phyloP scores from a whole-genome alignment of 2,888 invertebrate genomes.

The Chymomyza caudatula region DNA sequence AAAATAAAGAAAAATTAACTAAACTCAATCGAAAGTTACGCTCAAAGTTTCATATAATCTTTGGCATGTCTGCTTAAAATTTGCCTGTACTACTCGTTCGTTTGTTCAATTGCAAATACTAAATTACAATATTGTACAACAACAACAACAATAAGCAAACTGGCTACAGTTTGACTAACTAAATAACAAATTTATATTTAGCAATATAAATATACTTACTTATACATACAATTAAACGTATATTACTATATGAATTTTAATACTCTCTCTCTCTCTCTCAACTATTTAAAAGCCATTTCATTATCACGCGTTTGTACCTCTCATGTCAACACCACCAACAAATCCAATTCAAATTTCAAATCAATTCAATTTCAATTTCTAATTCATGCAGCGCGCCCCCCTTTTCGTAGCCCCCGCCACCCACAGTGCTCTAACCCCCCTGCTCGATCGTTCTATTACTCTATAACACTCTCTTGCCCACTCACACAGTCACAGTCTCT shows the following conservation, averaged over 20 bases:
- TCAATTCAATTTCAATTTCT: slow-evolving; percentile 10
- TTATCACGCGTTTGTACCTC: slow-evolving; percentile 43
- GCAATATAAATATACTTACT: slow-evolving; percentile 16
- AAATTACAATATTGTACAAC: slow-evolving; percentile 25
- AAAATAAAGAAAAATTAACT: slow-evolving; percentile 15
- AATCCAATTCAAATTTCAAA: slow-evolving; percentile 28
- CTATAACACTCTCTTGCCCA: slow-evolving; percentile 1
- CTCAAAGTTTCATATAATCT: slow-evolving; percentile 59
- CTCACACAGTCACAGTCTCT: slow-evolving; percentile 16
- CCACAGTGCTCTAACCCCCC: slow-evolving; percentile 21
- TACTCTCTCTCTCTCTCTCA: too few species aligned
- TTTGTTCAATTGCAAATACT: slow-evolving; percentile 49
- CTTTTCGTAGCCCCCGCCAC: slow-evolving; percentile 48
- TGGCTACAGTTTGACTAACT: slow-evolving; percentile 37
- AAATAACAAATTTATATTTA: slow-evolving; percentile 17
- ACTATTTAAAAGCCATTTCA: slow-evolving; percentile 50
- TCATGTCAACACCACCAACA: slow-evolving; percentile 23
- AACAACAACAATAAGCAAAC: slow-evolving; percentile 38
- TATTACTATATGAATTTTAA: slow-evolving; percentile 52
- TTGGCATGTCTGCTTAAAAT: slow-evolving; percentile 66
- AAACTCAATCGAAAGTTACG: slow-evolving; percentile 48
- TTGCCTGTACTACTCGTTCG: slow-evolving; percentile 66
- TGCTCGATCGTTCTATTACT: slow-evolving; percentile 10
- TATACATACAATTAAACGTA: slow-evolving; percentile 3
- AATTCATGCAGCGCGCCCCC: slow-evolving; percentile 53